Base-by-base conservation (phyloP, 1,140 invertebrate species). In the Trichonephila clavata region DNA sequence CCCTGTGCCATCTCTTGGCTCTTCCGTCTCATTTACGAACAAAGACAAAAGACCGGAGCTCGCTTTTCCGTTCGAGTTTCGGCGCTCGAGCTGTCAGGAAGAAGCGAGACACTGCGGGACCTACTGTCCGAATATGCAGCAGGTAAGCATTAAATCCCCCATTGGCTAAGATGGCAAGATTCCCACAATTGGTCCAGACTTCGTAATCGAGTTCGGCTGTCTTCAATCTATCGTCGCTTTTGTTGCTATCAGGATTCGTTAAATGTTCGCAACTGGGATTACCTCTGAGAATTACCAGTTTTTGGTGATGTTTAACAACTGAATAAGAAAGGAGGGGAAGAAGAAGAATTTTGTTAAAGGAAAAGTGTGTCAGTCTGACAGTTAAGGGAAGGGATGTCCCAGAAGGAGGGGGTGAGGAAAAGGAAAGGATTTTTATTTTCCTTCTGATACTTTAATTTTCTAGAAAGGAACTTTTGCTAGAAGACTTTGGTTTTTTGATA, bases 1-100 rank as follows among this genome's bases (percentile, higher is more conserved):
- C 98, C 98, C 0, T 98, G 98, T 95, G 98, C 98, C 90, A 99
- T 99, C 93, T 97, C 98, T n/a, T 99, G 99, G 99, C 97, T 99
- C 63, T 99, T 98, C 96, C 97, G 98, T 61, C 98, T 98, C 39
- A 99, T 99, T 94, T 97, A 98, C 94, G 98, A 99, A 96, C 98
- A 98, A 95, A 97, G 98, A 94, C 98, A 98, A 95, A 98, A 98
- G 96, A 98, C 98, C 68, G 98, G 98, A 5, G 98, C 98, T 0
- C 96, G 98, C 86, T 94, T 94, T 68, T 96, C 98, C 60, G 98
- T 99, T 27, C 97, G 98, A 90, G 98, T 99, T 18, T 99, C 98
- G 68, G 98, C 98, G 86, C 97, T 98, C 5, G 98, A 99, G 96
- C 97, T 99, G 27, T 97, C 97, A 68, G 97, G 97, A 71, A 95